Evolutionary conservation across 92 coral and sea anemone species (phyloP).

Genomic region (Zoanthus solanderi): DNA sequence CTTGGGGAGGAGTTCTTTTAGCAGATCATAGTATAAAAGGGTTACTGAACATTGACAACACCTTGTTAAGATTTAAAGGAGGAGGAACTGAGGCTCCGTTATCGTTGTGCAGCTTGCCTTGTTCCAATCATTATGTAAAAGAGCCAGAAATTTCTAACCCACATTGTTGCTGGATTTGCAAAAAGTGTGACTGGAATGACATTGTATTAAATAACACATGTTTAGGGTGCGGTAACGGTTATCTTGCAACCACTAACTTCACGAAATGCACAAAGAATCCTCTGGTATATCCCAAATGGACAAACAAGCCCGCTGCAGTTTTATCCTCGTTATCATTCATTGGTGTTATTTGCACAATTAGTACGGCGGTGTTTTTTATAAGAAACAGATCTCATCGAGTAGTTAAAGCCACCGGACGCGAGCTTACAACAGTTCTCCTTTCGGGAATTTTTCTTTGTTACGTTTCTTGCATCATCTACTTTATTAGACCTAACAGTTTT

Average conservation of each 20-base stretch:
- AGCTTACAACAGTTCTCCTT: slow-evolving; percentile 54
- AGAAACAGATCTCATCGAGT: slow-evolving; percentile 47
- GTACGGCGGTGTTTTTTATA: slow-evolving; percentile 50
- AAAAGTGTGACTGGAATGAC: slow-evolving; percentile 39
- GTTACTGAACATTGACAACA: slow-evolving; percentile 23
- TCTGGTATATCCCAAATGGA: slow-evolving; percentile 30
- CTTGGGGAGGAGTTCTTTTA: slow-evolving; percentile 56
- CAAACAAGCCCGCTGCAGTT: slow-evolving; percentile 31
- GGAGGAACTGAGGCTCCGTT: slow-evolving; percentile 28
- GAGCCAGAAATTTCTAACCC: slow-evolving; percentile 45
- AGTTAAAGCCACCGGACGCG: slow-evolving; percentile 66
- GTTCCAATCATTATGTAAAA: slow-evolving; percentile 35
- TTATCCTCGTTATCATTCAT: slow-evolving; percentile 40
- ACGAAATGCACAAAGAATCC: slow-evolving; percentile 49
- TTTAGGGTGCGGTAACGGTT: slow-evolving; percentile 38
- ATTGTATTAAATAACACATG: slow-evolving; percentile 55
- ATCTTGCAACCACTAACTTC: slow-evolving; percentile 15
- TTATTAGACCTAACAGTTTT: slow-evolving; percentile 38
- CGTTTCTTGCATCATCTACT: slow-evolving; percentile 28
- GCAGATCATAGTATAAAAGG: slow-evolving; percentile 43
- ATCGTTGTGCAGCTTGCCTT: slow-evolving; percentile 53
- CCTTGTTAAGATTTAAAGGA: slow-evolving; percentile 35
- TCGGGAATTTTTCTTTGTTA: slow-evolving; percentile 44
- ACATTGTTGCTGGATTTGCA: slow-evolving; percentile 61
- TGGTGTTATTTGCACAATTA: slow-evolving; percentile 45